phyloP scores from a whole-genome alignment of 2,888 invertebrate genomes.

The Drosophila neonasuta region DNA sequence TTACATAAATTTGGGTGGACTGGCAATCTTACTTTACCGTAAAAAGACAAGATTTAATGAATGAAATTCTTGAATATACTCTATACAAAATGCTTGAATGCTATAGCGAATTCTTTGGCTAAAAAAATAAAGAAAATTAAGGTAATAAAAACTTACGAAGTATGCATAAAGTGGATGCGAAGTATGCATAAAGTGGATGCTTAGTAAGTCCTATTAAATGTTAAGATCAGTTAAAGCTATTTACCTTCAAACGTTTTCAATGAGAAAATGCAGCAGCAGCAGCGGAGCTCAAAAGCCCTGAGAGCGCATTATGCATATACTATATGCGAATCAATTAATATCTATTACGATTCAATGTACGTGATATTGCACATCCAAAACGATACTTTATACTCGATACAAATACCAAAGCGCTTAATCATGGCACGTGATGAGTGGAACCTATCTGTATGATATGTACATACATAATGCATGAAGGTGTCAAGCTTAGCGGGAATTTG shows the following conservation, averaged over 20 bases:
- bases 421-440: slow-evolving; percentile 43
- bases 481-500: slow-evolving; percentile 54
- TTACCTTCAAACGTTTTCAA: slow-evolving; percentile 12
- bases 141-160: not conserved
- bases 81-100: not conserved
- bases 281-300: slow-evolving; percentile 32
- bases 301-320: slow-evolving; percentile 33
- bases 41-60: not conserved
- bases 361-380: slow-evolving; percentile 42
- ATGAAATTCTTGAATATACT: not conserved
- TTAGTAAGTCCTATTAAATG: not conserved
- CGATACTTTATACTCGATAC: slow-evolving; percentile 17
- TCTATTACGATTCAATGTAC: slow-evolving; percentile 45
- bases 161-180: no score
- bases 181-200: not conserved
- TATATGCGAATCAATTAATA: slow-evolving; percentile 32
- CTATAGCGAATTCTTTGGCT: not conserved
- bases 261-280: slow-evolving; percentile 4
- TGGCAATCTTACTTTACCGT: no score
- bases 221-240: not conserved
- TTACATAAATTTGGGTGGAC: not conserved
- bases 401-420: slow-evolving; percentile 45
- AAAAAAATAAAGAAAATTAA: no score
- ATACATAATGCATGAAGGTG: slow-evolving; percentile 48
- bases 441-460: slow-evolving; percentile 9